phyloP scores from a whole-genome alignment of 2,797 vertebrate genomes.

The Sebastes hubbsi region DNA sequence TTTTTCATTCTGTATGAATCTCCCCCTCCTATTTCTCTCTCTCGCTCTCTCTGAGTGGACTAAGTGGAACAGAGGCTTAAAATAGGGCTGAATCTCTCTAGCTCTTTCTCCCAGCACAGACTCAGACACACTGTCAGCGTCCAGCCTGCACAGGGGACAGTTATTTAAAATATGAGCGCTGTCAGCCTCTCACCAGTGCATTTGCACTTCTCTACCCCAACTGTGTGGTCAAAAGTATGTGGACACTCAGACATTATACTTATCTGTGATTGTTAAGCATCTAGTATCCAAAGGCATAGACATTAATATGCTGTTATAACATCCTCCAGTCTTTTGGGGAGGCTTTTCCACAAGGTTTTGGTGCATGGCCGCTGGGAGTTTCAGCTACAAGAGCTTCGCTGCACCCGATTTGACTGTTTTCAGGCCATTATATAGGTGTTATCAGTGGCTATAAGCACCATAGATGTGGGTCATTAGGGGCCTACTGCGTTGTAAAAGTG shows the following conservation, averaged over 20 bases:
- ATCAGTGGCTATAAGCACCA: too few species aligned
- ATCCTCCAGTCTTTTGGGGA: neutral
- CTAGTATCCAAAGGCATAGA: neutral
- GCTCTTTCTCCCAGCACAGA: slow-evolving; percentile 9
- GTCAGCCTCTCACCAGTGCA: slow-evolving; percentile 9
- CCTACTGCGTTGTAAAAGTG: too few species aligned
- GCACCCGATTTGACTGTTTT: too few species aligned
- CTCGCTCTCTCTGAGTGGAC: slow-evolving; percentile 55
- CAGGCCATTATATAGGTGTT: too few species aligned
- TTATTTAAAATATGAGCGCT: slow-evolving; percentile 68
- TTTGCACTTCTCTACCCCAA: neutral
- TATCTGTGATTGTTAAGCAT: neutral
- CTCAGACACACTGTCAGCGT: slow-evolving; percentile 40
- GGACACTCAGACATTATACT: neutral
- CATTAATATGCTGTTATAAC: neutral
- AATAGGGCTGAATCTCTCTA: slow-evolving; percentile 67
- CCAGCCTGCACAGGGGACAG: slow-evolving; percentile 26
- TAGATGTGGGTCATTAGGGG: too few species aligned
- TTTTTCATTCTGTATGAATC: slow-evolving; percentile 12
- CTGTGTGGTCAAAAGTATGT: neutral
- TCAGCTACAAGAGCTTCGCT: neutral
- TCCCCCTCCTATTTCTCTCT: neutral
- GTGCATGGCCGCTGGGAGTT: neutral
- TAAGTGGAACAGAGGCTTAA: slow-evolving; percentile 80
- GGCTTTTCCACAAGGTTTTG: neutral